Conservation (phyloP, 2,113 vertebrate genomes). For the Meles meles region DNA sequence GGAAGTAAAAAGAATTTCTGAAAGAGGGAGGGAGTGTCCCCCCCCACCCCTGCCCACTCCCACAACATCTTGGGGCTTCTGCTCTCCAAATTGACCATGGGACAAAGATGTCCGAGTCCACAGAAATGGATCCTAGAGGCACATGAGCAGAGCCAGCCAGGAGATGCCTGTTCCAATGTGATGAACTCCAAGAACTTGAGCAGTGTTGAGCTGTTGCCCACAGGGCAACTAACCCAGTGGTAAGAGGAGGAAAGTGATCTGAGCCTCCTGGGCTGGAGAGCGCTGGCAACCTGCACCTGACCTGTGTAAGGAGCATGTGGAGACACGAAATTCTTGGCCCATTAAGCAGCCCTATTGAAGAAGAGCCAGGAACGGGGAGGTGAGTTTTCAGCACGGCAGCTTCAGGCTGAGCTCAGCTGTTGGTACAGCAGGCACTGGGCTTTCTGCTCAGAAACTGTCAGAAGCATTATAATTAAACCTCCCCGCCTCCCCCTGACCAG, state of each 20-base stretch:
- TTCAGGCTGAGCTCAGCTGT: slow-evolving; percentile 79
- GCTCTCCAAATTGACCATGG: background rate
- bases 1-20: background rate
- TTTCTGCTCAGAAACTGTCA: slow-evolving; percentile 64
- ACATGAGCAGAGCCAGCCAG: background rate
- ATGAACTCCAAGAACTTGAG: background rate
- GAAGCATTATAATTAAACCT: slow-evolving; percentile 78
- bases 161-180: background rate
- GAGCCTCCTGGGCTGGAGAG: background rate
- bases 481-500: slow-evolving; percentile 62
- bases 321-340: slow-evolving; percentile 12
- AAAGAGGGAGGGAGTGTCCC: background rate
- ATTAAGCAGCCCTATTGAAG: slow-evolving; percentile 5
- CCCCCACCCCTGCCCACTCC: background rate
- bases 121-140: background rate
- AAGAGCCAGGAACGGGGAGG: slow-evolving; percentile 52
- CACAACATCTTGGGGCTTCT: background rate
- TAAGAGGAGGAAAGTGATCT: background rate
- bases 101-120: background rate
- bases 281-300: background rate
- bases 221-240: background rate
- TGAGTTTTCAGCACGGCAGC: slow-evolving; percentile 65
- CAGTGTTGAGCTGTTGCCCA: background rate
- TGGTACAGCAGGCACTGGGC: slow-evolving; percentile 64
- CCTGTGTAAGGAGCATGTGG: background rate